Evolutionary conservation across 1,140 invertebrate genomes (phyloP).

Genomic region (Yoshiicerus persimilis): DNA sequence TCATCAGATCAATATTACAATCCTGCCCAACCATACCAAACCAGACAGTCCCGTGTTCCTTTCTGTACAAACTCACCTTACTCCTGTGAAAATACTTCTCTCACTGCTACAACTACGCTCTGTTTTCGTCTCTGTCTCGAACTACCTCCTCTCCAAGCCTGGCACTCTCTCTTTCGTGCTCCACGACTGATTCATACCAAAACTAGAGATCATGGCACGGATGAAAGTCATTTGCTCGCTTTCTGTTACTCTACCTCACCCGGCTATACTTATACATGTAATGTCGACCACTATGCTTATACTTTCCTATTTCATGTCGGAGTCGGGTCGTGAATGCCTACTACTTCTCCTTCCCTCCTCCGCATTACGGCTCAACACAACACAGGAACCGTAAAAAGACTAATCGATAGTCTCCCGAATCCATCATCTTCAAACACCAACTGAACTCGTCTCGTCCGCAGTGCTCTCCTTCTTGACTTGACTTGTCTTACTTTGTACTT

Average conservation of each 20-base stretch:
- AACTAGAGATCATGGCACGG: constrained; percentile 19
- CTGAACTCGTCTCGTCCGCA: not conserved
- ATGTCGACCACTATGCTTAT: not conserved
- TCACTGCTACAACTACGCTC: not conserved
- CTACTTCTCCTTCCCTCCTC: constrained; percentile 4
- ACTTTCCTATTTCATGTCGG: not conserved
- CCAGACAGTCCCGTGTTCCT: not conserved
- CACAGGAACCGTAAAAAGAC: constrained; percentile 5
- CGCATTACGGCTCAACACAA: not conserved
- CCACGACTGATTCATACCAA: not conserved
- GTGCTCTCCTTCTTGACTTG: not conserved
- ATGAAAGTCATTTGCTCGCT: constrained; percentile 23
- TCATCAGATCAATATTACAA: constrained; percentile 21
- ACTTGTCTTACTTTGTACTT: not conserved
- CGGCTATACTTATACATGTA: not conserved
- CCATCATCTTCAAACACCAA: constrained; percentile 21
- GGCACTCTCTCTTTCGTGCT: not conserved
- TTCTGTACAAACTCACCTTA: not conserved
- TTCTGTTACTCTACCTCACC: not conserved
- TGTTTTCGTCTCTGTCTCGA: not conserved
- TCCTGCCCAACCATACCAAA: not conserved
- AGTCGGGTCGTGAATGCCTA: not conserved
- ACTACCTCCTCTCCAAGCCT: not conserved
- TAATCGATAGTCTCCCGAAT: constrained; percentile 26
- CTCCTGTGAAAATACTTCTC: not conserved